Evolutionary conservation across 92 coral and sea anemone genomes (phyloP).

Genomic region (Paramuricea clavata): DNA sequence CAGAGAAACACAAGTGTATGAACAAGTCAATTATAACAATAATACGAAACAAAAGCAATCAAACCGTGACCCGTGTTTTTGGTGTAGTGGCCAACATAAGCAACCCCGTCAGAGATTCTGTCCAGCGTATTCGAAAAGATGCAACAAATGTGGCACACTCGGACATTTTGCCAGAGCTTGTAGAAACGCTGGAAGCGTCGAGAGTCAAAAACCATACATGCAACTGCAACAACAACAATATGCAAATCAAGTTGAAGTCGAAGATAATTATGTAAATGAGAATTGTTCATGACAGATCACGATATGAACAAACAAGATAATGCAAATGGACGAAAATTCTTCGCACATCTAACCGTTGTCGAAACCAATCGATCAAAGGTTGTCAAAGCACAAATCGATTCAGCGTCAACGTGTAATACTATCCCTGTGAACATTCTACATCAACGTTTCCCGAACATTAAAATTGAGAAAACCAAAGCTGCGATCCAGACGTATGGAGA

Average conservation of each 20-base stretch:
- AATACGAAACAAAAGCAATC: constrained; percentile 15
- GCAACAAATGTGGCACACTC: constrained; percentile 56
- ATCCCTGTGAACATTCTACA: constrained; percentile 35
- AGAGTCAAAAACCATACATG: background rate
- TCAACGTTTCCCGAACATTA: constrained; percentile 52
- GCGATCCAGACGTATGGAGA: constrained; percentile 57
- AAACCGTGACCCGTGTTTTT: constrained; percentile 43
- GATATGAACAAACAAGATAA: background rate
- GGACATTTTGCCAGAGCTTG: constrained; percentile 67
- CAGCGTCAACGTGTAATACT: constrained; percentile 70
- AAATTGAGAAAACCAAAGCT: constrained; percentile 49
- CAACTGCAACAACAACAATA: constrained; percentile 19
- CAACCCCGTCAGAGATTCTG: constrained; percentile 63
- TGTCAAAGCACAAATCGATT: constrained; percentile 65
- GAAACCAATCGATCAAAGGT: constrained; percentile 46
- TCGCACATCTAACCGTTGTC: constrained; percentile 62
- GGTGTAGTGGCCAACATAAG: constrained; percentile 66
- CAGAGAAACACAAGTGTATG: constrained; percentile 44
- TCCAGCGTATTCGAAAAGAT: constrained; percentile 64
- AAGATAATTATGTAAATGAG: constrained; percentile 40
- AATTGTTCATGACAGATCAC: background rate
- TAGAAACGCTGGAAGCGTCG: constrained; percentile 12
- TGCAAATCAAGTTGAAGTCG: constrained; percentile 37
- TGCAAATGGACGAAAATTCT: constrained; percentile 23
- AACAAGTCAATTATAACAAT: constrained; percentile 42